A percentile compares a stretch with the other conserved stretches of the same genome.
phyloP scores from a whole-genome alignment of 2,888 invertebrate species.

The Aethes cnicana region DNA sequence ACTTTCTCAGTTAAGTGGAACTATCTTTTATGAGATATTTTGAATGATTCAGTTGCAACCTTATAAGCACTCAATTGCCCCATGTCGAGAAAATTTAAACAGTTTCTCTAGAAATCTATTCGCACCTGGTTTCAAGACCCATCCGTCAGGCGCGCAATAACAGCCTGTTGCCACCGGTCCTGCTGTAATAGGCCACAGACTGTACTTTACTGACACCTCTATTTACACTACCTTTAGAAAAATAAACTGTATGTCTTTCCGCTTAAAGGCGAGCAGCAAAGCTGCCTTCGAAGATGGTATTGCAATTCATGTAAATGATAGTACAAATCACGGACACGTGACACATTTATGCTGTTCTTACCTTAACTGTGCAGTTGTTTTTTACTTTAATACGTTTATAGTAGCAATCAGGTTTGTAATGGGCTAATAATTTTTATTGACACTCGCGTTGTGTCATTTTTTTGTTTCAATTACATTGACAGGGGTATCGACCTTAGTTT shows the following conservation, averaged over 20 bases:
- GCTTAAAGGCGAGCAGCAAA: conserved; percentile 38
- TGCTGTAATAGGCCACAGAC: conserved; percentile 55
- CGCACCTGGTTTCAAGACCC: conserved; percentile 63
- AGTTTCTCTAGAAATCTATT: conserved; percentile 64
- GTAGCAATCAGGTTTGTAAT: conserved; percentile 21
- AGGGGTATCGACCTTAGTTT: background rate
- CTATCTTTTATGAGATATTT: no score
- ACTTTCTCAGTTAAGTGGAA: no score
- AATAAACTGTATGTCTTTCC: conserved; percentile 44
- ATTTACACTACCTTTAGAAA: conserved; percentile 35
- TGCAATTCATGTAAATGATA: conserved; percentile 47
- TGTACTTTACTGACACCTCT: conserved; percentile 44
- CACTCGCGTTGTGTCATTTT: conserved; percentile 15
- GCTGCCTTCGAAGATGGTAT: conserved; percentile 44
- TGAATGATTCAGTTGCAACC: background rate
- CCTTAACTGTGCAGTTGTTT: conserved; percentile 49
- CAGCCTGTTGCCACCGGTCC: conserved; percentile 61
- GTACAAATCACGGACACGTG: conserved; percentile 65
- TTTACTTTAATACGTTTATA: conserved; percentile 38
- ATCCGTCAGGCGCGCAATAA: conserved; percentile 65
- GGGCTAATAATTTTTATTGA: conserved; percentile 24
- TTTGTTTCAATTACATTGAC: conserved; percentile 20
- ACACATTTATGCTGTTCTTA: conserved; percentile 53
- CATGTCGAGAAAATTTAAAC: conserved; percentile 30
- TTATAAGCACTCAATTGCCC: conserved; percentile 11